Evolutionary conservation across 2,888 invertebrate species (phyloP), one percentile per base, ranked within the genome.

Genomic region (Lypha dubia): DNA sequence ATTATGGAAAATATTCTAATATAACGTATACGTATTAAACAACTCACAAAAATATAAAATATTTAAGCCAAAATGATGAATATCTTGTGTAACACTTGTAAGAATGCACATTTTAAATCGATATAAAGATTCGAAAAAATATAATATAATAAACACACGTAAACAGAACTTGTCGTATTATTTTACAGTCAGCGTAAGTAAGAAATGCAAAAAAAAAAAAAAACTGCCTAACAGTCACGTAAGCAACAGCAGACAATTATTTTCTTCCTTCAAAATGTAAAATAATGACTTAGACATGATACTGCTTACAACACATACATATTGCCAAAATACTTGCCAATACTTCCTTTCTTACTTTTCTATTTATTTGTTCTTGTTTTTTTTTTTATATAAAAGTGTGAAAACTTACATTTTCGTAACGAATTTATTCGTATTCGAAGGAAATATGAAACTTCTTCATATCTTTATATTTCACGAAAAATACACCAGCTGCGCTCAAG

Each of bases 271-370:
- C 32, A 32, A 62, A 62, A 60, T 22, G 17, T 9, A 41, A 38
- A 41, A 62, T 62, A 62, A 62, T 22, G 41, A 62, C 20, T 38
- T 38, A 38, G 62, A 62, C 62, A 62, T 28, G 65, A 46, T 46
- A 17, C 32, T 32, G 11, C 13, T 7, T 1, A 38, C 35, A 41
- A 44, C 15, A 44, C 28, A 8, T 56, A 44, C 15, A 44, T 56
- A 8, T 56, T 56, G 56, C n/a, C 56, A 56, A n/a, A n/a, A 56
- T 28, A 15, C 9, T 20, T 8, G 15, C 3, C 17, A 17, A 3
- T 35, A 17, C 13, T 24, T 38, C 3, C 20, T 6, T 17, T 13
- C 1, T 15, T 13, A 20, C n/a, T n/a, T n/a, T n/a, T n/a, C n/a
- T n/a, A n/a, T n/a, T n/a, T n/a, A n/a, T n/a, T n/a, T n/a, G n/a